Evolutionary conservation across 2,888 invertebrate species (phyloP).

Genomic region (Euphydryas editha): DNA sequence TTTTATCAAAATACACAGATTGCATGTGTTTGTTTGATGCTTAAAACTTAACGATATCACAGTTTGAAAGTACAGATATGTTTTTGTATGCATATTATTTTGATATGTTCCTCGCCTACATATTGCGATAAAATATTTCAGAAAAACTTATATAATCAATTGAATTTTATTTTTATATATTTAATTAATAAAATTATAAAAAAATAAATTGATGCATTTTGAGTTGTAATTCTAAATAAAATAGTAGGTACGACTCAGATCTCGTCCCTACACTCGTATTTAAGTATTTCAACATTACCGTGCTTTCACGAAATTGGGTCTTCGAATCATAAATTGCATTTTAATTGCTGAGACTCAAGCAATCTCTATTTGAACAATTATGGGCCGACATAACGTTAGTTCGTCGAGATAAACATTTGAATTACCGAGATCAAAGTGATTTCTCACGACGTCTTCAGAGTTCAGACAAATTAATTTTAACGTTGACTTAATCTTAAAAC

Average conservation of each 20-base stretch:
- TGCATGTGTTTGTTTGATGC: too few species aligned
- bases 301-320: neutral
- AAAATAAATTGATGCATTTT: too few species aligned
- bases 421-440: slow-evolving; percentile 32
- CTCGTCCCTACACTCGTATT: neutral
- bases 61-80: too few species aligned
- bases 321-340: slow-evolving; percentile 8
- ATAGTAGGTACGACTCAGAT: neutral
- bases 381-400: slow-evolving; percentile 22
- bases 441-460: slow-evolving; percentile 33
- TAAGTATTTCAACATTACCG: slow-evolving; percentile 3
- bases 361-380: slow-evolving; percentile 23
- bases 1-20: neutral
- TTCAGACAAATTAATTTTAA: slow-evolving; percentile 29
- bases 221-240: too few species aligned
- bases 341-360: slow-evolving; percentile 23
- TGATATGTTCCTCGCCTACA: too few species aligned
- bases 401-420: slow-evolving; percentile 29
- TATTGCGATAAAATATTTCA: too few species aligned
- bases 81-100: too few species aligned
- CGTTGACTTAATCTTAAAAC: slow-evolving; percentile 24
- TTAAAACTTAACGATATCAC: too few species aligned
- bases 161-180: too few species aligned
- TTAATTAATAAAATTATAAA: too few species aligned
- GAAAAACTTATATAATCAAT: too few species aligned